These are phyloP conservation scores for Aphelinus certus DNA, from an alignment of 1,140 invertebrate genomes.

Conservation along the genomic window DNA sequence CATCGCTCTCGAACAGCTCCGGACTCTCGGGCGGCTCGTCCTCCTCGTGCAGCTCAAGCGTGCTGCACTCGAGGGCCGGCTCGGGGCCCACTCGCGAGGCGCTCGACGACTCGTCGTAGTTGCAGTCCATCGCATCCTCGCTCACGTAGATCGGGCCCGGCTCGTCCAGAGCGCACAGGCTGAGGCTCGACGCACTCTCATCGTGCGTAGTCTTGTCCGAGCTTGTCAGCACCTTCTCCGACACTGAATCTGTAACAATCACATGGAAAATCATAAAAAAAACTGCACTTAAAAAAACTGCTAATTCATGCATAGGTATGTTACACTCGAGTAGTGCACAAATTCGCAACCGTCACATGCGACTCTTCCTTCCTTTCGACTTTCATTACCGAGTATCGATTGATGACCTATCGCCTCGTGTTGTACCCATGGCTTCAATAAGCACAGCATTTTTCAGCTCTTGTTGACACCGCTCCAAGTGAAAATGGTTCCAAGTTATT, in stretches of 20 bases:
- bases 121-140: slow-evolving; percentile 57
- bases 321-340: too few relatives aligned
- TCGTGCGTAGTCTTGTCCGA: slow-evolving; percentile 7
- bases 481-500: background rate
- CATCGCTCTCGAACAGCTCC: slow-evolving; percentile 60
- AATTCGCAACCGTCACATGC: too few relatives aligned
- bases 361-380: too few relatives aligned
- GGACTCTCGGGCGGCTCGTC: slow-evolving; percentile 48
- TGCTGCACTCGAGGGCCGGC: background rate
- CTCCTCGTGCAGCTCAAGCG: slow-evolving; percentile 35
- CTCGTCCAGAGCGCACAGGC: background rate
- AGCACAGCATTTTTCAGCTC: too few relatives aligned
- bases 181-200: background rate
- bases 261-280: too few relatives aligned
- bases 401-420: too few relatives aligned
- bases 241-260: slow-evolving; percentile 12
- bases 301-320: too few relatives aligned
- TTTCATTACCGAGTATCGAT: too few relatives aligned
- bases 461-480: too few relatives aligned
- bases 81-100: background rate
- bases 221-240: slow-evolving; percentile 20
- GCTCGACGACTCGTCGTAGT: slow-evolving; percentile 42
- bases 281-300: too few relatives aligned
- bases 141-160: slow-evolving; percentile 27
- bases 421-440: too few relatives aligned